These are phyloP conservation scores for Melinaea marsaeus DNA, from an alignment of 2,888 invertebrate species.

Conservation along the genomic window DNA sequence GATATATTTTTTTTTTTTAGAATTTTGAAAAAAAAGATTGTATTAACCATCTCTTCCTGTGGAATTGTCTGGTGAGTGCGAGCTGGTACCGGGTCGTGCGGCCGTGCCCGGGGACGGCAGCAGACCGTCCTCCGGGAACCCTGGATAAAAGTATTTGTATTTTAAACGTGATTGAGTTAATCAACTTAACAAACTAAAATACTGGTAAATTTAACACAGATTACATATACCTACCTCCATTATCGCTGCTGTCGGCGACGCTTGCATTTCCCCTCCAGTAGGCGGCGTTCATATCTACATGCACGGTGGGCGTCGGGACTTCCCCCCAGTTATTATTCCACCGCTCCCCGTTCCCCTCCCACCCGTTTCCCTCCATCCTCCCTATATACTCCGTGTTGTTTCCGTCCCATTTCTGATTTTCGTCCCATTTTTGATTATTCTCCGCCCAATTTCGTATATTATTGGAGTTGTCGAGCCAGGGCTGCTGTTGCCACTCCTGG, in stretches of 20 bases:
- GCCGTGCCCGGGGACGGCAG: constrained; percentile 64
- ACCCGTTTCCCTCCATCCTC: constrained; percentile 51
- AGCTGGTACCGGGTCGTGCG: constrained; percentile 46
- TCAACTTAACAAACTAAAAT: no score
- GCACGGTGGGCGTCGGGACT: constrained; percentile 66
- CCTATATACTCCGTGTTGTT: constrained; percentile 51
- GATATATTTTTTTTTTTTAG: no score
- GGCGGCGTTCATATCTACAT: constrained; percentile 65
- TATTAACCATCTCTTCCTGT: constrained; percentile 38
- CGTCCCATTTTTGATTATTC: constrained; percentile 55
- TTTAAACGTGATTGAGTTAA: no score
- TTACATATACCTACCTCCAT: constrained; percentile 54
- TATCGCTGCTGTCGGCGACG: constrained; percentile 71
- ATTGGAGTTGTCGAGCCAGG: constrained; percentile 56
- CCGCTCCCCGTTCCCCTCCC: constrained; percentile 49
- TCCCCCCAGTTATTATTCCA: constrained; percentile 67
- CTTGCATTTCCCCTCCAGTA: constrained; percentile 70
- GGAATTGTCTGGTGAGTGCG: constrained; percentile 63
- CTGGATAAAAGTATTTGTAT: constrained; percentile 36
- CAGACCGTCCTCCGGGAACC: constrained; percentile 71
- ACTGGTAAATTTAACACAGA: no score
- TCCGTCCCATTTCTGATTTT: constrained; percentile 51
- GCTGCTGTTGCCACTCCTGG: constrained; percentile 49
- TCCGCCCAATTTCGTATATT: constrained; percentile 65
- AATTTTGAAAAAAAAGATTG: neutral